phyloP scores from a whole-genome alignment of 2,888 invertebrate genomes.

The Dryomyza anilis region DNA sequence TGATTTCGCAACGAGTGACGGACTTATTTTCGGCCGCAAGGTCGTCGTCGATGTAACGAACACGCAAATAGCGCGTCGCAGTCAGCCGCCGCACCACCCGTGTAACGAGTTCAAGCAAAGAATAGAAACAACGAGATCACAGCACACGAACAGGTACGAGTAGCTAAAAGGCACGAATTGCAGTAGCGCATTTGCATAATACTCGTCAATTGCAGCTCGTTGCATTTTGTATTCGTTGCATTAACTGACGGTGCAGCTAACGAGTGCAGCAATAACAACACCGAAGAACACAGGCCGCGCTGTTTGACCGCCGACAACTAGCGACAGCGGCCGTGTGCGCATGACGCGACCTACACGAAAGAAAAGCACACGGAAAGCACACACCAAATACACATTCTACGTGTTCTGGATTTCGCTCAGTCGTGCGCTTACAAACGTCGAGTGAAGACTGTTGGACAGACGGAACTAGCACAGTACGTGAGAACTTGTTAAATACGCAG shows the following conservation, averaged over 20 bases:
- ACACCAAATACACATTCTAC: constrained; percentile 33
- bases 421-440: constrained; percentile 29
- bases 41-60: constrained; percentile 28
- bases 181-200: no score
- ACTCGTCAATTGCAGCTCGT: background rate
- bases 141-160: no score
- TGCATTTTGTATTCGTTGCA: no score
- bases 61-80: background rate
- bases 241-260: no score
- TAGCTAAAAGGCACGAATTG: no score
- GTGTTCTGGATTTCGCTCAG: constrained; percentile 36
- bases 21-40: constrained; percentile 38
- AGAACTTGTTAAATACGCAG: background rate
- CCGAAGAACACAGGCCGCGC: background rate
- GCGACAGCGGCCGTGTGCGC: constrained; percentile 21
- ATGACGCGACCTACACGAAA: constrained; percentile 39
- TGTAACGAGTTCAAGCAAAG: background rate
- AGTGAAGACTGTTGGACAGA: constrained; percentile 20
- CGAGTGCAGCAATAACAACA: background rate
- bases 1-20: constrained; percentile 22
- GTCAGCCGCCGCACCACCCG: background rate
- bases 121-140: background rate
- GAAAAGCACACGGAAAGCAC: constrained; percentile 35
- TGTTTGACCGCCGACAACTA: background rate
- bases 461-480: constrained; percentile 17